Evolutionary conservation across 2,888 invertebrate species (phyloP), one percentile per base, ranked within the genome.

Genomic region (Tribolium freemani): DNA sequence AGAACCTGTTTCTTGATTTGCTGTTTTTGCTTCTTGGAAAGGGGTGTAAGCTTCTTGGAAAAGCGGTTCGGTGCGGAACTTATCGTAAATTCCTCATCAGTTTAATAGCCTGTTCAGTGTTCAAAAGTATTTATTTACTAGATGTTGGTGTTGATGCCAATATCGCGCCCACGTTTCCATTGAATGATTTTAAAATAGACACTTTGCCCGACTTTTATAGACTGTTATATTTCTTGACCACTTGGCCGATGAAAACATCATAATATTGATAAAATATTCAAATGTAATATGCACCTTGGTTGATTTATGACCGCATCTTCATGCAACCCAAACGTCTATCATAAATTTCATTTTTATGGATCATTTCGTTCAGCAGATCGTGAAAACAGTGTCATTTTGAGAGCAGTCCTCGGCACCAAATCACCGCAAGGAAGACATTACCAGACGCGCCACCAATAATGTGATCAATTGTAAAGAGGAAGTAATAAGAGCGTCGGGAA

Each of bases 151-250:
- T 72, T 67, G 74, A 69, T 77, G 77, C 78, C 78, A 78, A 78
- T 77, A 76, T 68, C 72, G 68, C 77, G 76, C 77, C 79, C 74
- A 77, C 78, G 73, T 72, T 60, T 75, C 71, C 72, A 74, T 71
- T 78, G 76, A 78, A 77, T 75, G 77, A 72, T 74, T 79, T 68
- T 74, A 76, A 79, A 79, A 79, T 79, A 79, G 76, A 76, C 72
- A 73, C 76, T 78, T 75, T 75, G 74, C 57, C 71, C 71, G 75
- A 76, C 76, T 76, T 77, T 79, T 76, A 75, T 75, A 71, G 76
- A 76, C 73, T 68, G 72, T 73, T 72, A 74, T 70, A 73, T 77
- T 74, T 75, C 69, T 53, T 56, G 66, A 71, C 74, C 68, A 74
- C 71, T 72, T 66, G 71, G 38, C 48, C 61, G 73, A 75, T 75